phyloP scores from a whole-genome alignment of 1,140 invertebrate species.

The Centruroides sculpturatus region DNA sequence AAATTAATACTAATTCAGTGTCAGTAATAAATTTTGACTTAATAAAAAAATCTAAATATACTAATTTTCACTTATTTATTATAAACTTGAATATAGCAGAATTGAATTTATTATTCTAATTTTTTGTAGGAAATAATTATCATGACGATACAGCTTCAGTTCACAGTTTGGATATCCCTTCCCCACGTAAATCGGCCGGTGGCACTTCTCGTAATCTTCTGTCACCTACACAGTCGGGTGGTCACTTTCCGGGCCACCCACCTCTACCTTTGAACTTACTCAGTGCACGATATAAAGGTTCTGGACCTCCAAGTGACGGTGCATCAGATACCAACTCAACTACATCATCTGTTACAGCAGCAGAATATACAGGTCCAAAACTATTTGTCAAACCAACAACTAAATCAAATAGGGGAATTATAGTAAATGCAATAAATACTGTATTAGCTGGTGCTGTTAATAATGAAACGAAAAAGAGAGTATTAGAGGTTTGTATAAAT shows the following conservation, averaged over 20 bases:
- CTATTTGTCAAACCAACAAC: conserved; percentile 92
- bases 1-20: too few species aligned
- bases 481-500: conserved; percentile 48
- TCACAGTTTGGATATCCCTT: not conserved
- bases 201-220: too few species aligned
- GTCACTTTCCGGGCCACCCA: too few species aligned
- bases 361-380: conserved; percentile 52
- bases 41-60: too few species aligned
- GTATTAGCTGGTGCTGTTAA: conserved; percentile 96
- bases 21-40: too few species aligned
- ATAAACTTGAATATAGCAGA: too few species aligned
- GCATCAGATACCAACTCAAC: conserved; percentile 19
- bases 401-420: conserved; percentile 91
- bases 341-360: conserved; percentile 9
- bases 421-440: conserved; percentile 95
- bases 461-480: conserved; percentile 77
- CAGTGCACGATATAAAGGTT: not conserved
- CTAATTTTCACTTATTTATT: too few species aligned
- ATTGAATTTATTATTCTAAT: not conserved
- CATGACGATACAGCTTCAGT: not conserved
- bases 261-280: not conserved
- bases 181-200: too few species aligned
- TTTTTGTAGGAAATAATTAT: not conserved
- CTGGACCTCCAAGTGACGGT: conserved; percentile 17
- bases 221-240: too few species aligned